Conservation (phyloP, 1,140 invertebrate species). For the Eueides isabella region DNA sequence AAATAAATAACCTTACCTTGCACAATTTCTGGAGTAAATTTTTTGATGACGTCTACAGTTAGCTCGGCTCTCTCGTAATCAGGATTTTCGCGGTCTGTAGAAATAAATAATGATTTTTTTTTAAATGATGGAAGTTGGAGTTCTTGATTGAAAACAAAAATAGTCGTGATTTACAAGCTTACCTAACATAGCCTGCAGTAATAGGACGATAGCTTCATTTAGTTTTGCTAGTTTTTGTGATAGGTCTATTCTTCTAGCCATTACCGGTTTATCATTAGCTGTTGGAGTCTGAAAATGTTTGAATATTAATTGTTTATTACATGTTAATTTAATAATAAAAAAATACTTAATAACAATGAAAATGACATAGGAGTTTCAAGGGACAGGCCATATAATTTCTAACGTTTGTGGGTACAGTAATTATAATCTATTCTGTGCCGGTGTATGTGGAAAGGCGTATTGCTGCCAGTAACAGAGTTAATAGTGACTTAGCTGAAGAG, state of each 20-base stretch:
- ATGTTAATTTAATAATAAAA: too few relatives aligned
- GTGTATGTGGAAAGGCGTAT: too few relatives aligned
- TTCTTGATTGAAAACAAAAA: too few relatives aligned
- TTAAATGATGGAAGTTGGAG: too few relatives aligned
- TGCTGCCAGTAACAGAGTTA: too few relatives aligned
- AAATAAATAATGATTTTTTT: too few relatives aligned
- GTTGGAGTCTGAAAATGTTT: conserved; percentile 17
- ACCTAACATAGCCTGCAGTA: conserved; percentile 40
- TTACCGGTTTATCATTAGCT: conserved; percentile 8
- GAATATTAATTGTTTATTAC: background rate
- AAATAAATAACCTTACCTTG: conserved; percentile 37
- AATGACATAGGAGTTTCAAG: too few relatives aligned
- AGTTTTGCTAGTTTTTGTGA: conserved; percentile 38
- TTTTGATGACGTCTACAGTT: conserved; percentile 32
- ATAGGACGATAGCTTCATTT: conserved; percentile 39
- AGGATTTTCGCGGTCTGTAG: conserved; percentile 36
- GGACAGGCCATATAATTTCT: too few relatives aligned
- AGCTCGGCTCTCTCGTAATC: conserved; percentile 39
- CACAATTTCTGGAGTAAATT: conserved; percentile 40
- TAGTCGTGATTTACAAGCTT: conserved; percentile 9
- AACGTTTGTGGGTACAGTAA: too few relatives aligned
- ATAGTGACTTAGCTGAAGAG: too few relatives aligned
- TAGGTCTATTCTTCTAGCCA: conserved; percentile 25
- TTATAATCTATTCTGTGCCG: too few relatives aligned
- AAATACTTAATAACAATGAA: too few relatives aligned